phyloP scores from a whole-genome alignment of 92 coral and sea anemone species.

The Phenganax marumi region DNA sequence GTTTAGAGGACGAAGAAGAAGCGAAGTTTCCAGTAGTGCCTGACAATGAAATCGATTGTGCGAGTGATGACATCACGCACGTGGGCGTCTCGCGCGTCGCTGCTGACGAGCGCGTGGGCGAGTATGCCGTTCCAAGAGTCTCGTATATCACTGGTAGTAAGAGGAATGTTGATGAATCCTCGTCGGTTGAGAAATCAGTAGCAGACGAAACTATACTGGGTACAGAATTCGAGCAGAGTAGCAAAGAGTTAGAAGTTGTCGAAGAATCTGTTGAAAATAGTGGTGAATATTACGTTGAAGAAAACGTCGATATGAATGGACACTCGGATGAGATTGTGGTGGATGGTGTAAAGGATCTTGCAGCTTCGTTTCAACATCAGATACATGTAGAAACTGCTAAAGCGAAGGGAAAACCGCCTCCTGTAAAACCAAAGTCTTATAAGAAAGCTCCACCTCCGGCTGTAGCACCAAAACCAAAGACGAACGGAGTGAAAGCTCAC shows the following conservation, averaged over 20 bases:
- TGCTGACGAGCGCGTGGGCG: slow-evolving; percentile 40
- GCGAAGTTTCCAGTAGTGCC: too few relatives aligned
- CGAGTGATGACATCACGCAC: slow-evolving; percentile 1
- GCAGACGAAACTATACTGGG: slow-evolving; percentile 43
- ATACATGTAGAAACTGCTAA: slow-evolving; percentile 30
- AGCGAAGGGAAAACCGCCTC: slow-evolving; percentile 65
- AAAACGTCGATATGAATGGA: slow-evolving; percentile 17
- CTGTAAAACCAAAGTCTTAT: slow-evolving; percentile 79
- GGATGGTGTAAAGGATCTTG: slow-evolving; percentile 50
- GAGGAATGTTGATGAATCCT: background rate
- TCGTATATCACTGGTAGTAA: slow-evolving; percentile 20
- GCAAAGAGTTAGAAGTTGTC: background rate
- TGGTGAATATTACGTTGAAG: background rate
- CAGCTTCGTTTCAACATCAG: slow-evolving; percentile 29
- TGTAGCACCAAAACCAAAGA: slow-evolving; percentile 33
- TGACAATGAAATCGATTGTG: too few relatives aligned
- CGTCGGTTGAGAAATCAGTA: background rate
- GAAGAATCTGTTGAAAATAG: slow-evolving; percentile 6
- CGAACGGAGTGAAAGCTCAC: slow-evolving; percentile 9
- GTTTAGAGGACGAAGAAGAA: too few relatives aligned
- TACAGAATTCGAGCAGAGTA: slow-evolving; percentile 28
- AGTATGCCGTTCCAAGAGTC: slow-evolving; percentile 19
- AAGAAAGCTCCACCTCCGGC: slow-evolving; percentile 73
- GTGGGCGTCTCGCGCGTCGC: slow-evolving; percentile 14
- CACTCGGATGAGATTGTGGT: slow-evolving; percentile 2